phyloP scores from a whole-genome alignment of 2,113 vertebrate species.

The Aptenodytes forsteri region DNA sequence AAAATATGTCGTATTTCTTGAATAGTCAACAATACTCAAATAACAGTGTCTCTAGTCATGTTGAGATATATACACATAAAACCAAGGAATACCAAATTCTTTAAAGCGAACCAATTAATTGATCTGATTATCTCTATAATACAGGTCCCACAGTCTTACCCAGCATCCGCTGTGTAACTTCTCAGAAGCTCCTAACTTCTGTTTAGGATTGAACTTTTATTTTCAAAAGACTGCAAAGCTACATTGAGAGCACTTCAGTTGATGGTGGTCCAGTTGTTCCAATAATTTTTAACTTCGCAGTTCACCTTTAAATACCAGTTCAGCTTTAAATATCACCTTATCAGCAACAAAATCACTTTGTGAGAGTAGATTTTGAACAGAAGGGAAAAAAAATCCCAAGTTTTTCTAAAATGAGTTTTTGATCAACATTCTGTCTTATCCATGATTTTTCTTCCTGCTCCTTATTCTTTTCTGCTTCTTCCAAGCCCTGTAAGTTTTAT shows the following conservation, averaged over 20 bases:
- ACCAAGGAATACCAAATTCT: neutral
- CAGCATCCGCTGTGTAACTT: neutral
- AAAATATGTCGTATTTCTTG: neutral
- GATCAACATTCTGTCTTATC: neutral
- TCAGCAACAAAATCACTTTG: neutral
- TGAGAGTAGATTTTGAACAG: neutral
- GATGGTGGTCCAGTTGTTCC: neutral
- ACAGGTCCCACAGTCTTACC: neutral
- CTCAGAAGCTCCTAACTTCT: neutral
- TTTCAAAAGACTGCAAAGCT: neutral
- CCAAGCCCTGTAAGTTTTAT: neutral
- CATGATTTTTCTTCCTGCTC: neutral
- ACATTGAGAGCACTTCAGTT: neutral
- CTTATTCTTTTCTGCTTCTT: neutral
- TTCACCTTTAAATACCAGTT: neutral
- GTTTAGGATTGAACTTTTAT: neutral
- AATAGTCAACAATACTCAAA: neutral
- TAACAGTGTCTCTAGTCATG: neutral
- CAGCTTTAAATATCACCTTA: neutral
- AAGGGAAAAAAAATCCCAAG: neutral
- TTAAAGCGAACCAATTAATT: neutral
- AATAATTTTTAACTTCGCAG: neutral
- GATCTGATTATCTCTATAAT: neutral
- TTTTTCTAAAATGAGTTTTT: neutral
- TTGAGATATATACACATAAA: neutral